Percentiles rank a stretch among this genome's conserved stretches.
Conservation (phyloP, 2,113 vertebrate species). For the Python bivittatus region DNA sequence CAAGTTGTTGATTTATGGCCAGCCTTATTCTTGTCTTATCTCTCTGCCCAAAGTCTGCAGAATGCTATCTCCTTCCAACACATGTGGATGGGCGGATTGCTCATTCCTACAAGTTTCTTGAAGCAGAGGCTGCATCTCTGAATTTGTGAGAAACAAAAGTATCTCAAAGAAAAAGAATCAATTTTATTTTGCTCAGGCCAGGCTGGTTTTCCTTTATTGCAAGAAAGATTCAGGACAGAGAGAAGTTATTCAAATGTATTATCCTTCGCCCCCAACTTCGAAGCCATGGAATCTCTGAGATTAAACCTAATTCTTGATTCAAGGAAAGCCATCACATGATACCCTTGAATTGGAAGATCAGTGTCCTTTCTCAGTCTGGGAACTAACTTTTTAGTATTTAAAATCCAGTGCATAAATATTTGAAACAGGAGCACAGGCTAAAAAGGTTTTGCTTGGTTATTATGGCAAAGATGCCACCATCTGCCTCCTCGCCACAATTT, state of each 20-base stretch:
- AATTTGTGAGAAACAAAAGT: neutral
- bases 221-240: neutral
- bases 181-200: neutral
- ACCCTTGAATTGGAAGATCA: neutral
- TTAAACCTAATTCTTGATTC: neutral
- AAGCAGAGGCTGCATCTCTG: neutral
- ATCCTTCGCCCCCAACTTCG: too few species aligned
- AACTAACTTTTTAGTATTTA: slow-evolving; percentile 59
- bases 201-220: neutral
- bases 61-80: neutral
- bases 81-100: neutral
- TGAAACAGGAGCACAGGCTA: slow-evolving; percentile 60
- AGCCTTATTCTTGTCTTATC: neutral
- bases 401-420: slow-evolving; percentile 71
- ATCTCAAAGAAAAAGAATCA: neutral
- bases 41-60: too few species aligned
- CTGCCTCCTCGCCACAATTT: slow-evolving; percentile 54
- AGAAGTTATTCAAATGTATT: neutral
- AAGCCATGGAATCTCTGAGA: neutral
- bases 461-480: slow-evolving; percentile 38
- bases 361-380: neutral
- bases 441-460: slow-evolving; percentile 67
- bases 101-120: neutral
- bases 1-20: neutral
- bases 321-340: neutral